These are phyloP conservation scores for Galendromus occidentalis DNA, from an alignment of 1,140 invertebrate genomes.

Conservation along the genomic window DNA sequence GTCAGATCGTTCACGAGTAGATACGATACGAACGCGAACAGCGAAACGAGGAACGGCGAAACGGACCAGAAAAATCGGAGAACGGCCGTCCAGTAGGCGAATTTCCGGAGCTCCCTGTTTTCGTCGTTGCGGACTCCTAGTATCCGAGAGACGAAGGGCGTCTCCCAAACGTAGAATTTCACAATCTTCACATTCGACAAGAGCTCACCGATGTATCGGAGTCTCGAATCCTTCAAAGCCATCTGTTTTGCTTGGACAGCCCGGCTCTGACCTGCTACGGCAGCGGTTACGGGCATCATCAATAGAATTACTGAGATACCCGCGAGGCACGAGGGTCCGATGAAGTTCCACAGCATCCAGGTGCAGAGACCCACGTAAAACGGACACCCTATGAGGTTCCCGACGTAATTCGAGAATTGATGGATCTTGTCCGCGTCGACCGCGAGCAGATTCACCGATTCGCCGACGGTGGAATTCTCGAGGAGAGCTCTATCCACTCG, in stretches of 20 bases:
- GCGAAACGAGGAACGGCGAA: too few species aligned
- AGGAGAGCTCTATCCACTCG: constrained; percentile 21
- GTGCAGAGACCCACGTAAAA: constrained; percentile 26
- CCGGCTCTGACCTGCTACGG: constrained; percentile 27
- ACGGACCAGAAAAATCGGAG: too few species aligned
- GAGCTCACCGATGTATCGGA: constrained; percentile 27
- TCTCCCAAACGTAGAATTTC: constrained; percentile 54
- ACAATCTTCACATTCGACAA: constrained; percentile 25
- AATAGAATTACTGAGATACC: constrained; percentile 75
- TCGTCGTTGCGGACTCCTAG: constrained; percentile 60
- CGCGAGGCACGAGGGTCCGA: constrained; percentile 61
- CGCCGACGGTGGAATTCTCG: constrained; percentile 16
- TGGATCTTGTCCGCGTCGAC: constrained; percentile 26
- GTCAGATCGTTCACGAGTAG: too few species aligned
- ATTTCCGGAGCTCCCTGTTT: constrained; percentile 42
- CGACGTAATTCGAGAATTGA: constrained; percentile 22
- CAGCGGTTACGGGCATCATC: constrained; percentile 30
- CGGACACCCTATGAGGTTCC: constrained; percentile 24
- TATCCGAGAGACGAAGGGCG: constrained; percentile 64
- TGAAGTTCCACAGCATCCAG: constrained; percentile 28
- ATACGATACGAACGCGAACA: too few species aligned
- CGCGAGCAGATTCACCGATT: constrained; percentile 20
- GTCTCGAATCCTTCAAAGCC: constrained; percentile 25
- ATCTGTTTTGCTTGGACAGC: constrained; percentile 28
- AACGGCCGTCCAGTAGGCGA: too few species aligned